Conservation (phyloP, 2,888 invertebrate genomes). For the Platynereis dumerilii region DNA sequence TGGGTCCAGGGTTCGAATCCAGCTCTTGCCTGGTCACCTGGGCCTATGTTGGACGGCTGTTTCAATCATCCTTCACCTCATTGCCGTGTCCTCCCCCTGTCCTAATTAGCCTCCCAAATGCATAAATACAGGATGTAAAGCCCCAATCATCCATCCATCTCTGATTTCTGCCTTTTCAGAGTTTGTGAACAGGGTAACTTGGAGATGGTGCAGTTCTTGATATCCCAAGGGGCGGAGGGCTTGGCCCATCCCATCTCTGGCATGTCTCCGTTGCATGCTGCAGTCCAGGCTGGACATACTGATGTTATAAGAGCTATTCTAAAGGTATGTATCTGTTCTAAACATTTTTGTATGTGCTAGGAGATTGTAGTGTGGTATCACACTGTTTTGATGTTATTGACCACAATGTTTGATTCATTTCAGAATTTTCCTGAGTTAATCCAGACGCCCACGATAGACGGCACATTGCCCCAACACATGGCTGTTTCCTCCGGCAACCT, state of each 20-base stretch:
- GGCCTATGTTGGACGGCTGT: too few species aligned
- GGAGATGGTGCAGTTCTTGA: slow-evolving; percentile 77
- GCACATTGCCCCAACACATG: slow-evolving; percentile 91
- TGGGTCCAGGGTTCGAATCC: too few species aligned
- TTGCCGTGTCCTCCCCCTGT: too few species aligned
- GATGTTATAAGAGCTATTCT: slow-evolving; percentile 80
- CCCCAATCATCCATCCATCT: too few species aligned
- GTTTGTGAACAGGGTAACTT: slow-evolving; percentile 86
- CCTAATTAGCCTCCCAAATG: too few species aligned
- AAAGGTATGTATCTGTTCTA: slow-evolving; percentile 60
- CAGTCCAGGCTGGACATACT: slow-evolving; percentile 83
- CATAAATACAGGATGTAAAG: too few species aligned
- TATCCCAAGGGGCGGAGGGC: slow-evolving; percentile 86
- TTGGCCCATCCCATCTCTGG: slow-evolving; percentile 88
- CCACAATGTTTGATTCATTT: slow-evolving; percentile 11
- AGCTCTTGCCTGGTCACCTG: too few species aligned
- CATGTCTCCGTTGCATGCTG: slow-evolving; percentile 90
- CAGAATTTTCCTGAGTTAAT: slow-evolving; percentile 84
- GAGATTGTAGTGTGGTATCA: too few species aligned
- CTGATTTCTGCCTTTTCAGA: slow-evolving; percentile 70
- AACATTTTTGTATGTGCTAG: too few species aligned
- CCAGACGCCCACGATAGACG: slow-evolving; percentile 85
- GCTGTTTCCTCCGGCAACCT: slow-evolving; percentile 89
- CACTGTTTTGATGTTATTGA: too few species aligned
- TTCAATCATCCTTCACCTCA: too few species aligned